Conservation (phyloP, 2,113 vertebrate genomes). For the Eretmochelys imbricata region DNA sequence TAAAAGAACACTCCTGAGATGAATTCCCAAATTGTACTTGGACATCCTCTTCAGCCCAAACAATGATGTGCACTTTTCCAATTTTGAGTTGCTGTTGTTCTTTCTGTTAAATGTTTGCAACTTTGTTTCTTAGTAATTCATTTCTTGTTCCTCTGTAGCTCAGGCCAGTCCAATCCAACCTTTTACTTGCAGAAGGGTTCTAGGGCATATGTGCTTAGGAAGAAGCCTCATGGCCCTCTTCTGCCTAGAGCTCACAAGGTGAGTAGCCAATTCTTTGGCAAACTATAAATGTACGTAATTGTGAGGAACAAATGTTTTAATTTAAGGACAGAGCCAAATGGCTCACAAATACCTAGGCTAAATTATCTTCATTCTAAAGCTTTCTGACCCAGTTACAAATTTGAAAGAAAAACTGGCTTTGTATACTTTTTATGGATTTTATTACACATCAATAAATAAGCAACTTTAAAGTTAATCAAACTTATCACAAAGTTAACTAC, state of each 20-base stretch:
- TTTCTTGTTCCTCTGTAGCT: slow-evolving; percentile 72
- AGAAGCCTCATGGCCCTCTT: slow-evolving; percentile 90
- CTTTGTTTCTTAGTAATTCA: neutral
- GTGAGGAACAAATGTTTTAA: neutral
- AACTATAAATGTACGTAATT: neutral
- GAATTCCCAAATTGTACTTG: neutral
- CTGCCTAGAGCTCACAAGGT: slow-evolving; percentile 91
- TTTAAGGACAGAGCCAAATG: neutral
- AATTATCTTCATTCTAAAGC: neutral
- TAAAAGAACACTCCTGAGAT: neutral
- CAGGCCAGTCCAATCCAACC: slow-evolving; percentile 94
- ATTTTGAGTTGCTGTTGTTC: fast-evolving
- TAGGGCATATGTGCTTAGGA: slow-evolving; percentile 88
- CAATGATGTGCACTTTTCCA: neutral
- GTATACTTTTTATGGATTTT: neutral
- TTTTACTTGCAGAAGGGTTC: slow-evolving; percentile 87
- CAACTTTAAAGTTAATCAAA: neutral
- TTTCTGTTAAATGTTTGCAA: neutral
- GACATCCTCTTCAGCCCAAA: neutral
- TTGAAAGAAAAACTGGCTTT: neutral
- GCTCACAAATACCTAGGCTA: fast-evolving
- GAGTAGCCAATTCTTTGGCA: neutral
- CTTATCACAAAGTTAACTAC: neutral
- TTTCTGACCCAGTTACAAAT: neutral
- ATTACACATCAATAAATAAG: neutral